A percentile compares a stretch with the other conserved stretches of the same genome.
Evolutionary conservation across 1,140 invertebrate species (phyloP).

Genomic region (Colletes gigas): DNA sequence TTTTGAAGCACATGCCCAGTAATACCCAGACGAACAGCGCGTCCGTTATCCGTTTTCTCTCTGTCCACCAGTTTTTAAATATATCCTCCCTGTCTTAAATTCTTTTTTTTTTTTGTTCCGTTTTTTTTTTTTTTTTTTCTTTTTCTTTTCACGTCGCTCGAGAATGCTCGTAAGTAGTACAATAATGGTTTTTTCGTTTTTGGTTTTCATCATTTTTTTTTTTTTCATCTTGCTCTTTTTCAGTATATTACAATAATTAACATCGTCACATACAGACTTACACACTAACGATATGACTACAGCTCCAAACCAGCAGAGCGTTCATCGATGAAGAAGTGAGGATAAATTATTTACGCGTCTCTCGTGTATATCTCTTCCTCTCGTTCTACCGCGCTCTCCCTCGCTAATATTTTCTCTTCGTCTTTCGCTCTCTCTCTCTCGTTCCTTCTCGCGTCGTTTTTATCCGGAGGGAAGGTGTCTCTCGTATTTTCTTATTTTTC

Average conservation of each 20-base stretch:
- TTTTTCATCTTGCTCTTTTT: conserved; percentile 31
- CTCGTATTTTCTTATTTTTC: conserved; percentile 9
- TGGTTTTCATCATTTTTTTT: conserved; percentile 1
- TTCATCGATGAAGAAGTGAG: conserved; percentile 74
- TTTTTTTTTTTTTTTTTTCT: no score
- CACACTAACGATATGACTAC: conserved; percentile 80
- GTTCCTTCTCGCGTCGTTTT: background rate
- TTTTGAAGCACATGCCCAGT: conserved; percentile 72
- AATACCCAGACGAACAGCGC: conserved; percentile 72
- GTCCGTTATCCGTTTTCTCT: conserved; percentile 35
- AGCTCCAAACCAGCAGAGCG: conserved; percentile 80
- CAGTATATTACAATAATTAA: conserved; percentile 80
- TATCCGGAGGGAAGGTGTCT: conserved; percentile 47
- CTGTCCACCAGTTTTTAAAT: conserved; percentile 24
- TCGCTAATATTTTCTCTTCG: background rate
- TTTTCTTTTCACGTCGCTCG: conserved; percentile 33
- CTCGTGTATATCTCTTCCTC: conserved; percentile 10
- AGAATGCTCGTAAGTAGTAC: conserved; percentile 74
- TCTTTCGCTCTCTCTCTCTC: conserved; percentile 1
- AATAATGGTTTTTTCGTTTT: conserved; percentile 62
- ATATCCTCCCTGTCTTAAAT: conserved; percentile 23
- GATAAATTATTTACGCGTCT: conserved; percentile 73
- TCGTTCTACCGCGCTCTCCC: background rate
- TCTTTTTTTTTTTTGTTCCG: background rate
- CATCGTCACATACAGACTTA: conserved; percentile 80